Conservation (phyloP, 92 coral and sea anemone species). For the Nematostella vectensis region DNA sequence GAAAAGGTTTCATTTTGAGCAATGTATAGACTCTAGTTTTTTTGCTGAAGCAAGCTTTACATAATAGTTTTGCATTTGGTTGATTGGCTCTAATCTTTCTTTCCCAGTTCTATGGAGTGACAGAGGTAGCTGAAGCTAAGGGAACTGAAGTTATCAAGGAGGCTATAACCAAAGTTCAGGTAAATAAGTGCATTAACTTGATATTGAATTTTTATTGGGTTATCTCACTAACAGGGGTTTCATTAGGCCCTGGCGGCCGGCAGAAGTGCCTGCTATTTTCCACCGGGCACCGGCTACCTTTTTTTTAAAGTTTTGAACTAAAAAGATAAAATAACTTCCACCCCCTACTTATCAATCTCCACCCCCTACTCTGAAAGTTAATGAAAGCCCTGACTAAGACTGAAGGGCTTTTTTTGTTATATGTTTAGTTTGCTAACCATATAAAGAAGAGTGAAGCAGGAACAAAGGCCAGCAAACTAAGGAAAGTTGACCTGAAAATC, state of each 20-base stretch:
- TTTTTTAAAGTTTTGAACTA: too few relatives aligned
- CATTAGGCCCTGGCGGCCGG: too few relatives aligned
- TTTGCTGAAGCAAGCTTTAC: background rate
- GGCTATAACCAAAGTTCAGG: slow-evolving; percentile 94
- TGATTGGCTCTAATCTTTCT: background rate
- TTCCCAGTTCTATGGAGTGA: slow-evolving; percentile 50
- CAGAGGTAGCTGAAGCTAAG: slow-evolving; percentile 83
- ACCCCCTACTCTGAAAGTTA: too few relatives aligned
- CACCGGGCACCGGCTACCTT: too few relatives aligned
- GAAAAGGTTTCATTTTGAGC: background rate
- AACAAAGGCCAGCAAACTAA: slow-evolving; percentile 79
- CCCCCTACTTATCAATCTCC: too few relatives aligned
- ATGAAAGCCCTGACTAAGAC: too few relatives aligned
- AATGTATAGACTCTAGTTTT: too few relatives aligned
- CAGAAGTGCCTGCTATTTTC: too few relatives aligned
- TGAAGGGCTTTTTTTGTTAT: too few relatives aligned
- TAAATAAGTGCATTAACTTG: slow-evolving; percentile 13
- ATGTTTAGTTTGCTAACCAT: slow-evolving; percentile 81
- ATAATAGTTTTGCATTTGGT: slow-evolving; percentile 1
- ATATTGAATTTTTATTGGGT: background rate
- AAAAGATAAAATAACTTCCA: too few relatives aligned
- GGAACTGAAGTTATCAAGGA: slow-evolving; percentile 90
- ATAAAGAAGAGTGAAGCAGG: slow-evolving; percentile 95
- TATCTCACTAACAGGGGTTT: too few relatives aligned
- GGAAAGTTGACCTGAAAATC: slow-evolving; percentile 83